Base-by-base conservation (phyloP, 2,888 invertebrate genomes). In the Isoperla grammatica region DNA sequence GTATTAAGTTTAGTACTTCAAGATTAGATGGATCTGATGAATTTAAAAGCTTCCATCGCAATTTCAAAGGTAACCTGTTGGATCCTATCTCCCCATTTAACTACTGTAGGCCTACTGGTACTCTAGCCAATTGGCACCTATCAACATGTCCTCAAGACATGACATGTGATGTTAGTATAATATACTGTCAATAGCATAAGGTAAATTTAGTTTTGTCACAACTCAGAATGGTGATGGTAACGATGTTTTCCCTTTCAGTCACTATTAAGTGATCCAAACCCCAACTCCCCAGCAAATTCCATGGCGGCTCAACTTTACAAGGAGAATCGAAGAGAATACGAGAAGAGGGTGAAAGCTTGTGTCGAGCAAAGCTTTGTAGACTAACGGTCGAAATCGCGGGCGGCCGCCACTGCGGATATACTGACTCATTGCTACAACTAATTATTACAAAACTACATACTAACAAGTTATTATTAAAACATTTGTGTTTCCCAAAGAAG, bases 351-450 rank as follows among this genome's bases (percentile, higher is more conserved):
- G 74, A 95, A 95, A 84, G 95, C 95, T 73, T 95, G 97, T 78
- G 98, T 99, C 75, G 98, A 99, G 83, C 96, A 97, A 80, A 96
- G 95, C 79, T 98, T 97, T 88, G 90, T 92, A 79, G 93, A 93
- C 84, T 93, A 91, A 84, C 73, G 55, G 35, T 49, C 42, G 19
- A 20, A 19, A 48, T 20, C 48, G 48, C 48, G 48, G 48, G 22
- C 20, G 48, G 20, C 15, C 20, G 22, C n/a, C 8, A 46, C n/a
- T 37, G 29, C 37, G 15, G 6, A 35, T 13, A 35, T 12, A 50
- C 50, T 50, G 35, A 50, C 35, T 50, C 29, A 19, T 35, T 50
- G 50, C 53, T 39, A 37, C 39, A 37, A 53, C 49, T 50, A 50
- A 50, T 29, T 23, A 50, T 29, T 29, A 8, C 29, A 50, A 50